phyloP scores from a whole-genome alignment of 2,797 vertebrate genomes.

The Echiichthys vipera region DNA sequence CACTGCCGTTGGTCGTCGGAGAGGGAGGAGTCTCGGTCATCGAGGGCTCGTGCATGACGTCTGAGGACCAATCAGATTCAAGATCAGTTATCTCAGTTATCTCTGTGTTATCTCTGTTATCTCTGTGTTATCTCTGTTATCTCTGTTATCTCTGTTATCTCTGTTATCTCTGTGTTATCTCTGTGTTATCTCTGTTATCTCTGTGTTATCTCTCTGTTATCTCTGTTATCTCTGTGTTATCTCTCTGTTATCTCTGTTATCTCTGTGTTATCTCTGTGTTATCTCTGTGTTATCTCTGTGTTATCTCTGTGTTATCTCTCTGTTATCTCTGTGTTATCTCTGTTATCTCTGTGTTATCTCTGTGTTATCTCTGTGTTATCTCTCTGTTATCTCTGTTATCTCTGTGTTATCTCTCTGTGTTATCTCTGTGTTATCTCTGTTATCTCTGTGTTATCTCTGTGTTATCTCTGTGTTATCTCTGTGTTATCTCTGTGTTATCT shows the following conservation, averaged over 20 bases:
- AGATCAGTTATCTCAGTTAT: neutral
- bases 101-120: neutral
- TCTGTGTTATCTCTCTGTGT: neutral
- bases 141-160: neutral
- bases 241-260: fast-evolving
- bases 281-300: neutral
- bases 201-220: too few relatives aligned
- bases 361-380: neutral
- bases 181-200: fast-evolving
- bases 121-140: neutral
- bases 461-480: neutral
- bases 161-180: fast-evolving
- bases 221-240: too few relatives aligned
- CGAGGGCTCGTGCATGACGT: constrained; percentile 44
- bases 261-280: fast-evolving
- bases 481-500: too few relatives aligned
- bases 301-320: fast-evolving
- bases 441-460: fast-evolving
- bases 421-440: neutral
- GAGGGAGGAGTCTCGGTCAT: neutral
- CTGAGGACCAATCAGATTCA: constrained; percentile 33
- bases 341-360: too few relatives aligned
- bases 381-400: neutral
- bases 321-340: fast-evolving
- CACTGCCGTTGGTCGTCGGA: neutral